Conservation (phyloP, 2,113 vertebrate genomes). For the Halichoeres trimaculatus region DNA sequence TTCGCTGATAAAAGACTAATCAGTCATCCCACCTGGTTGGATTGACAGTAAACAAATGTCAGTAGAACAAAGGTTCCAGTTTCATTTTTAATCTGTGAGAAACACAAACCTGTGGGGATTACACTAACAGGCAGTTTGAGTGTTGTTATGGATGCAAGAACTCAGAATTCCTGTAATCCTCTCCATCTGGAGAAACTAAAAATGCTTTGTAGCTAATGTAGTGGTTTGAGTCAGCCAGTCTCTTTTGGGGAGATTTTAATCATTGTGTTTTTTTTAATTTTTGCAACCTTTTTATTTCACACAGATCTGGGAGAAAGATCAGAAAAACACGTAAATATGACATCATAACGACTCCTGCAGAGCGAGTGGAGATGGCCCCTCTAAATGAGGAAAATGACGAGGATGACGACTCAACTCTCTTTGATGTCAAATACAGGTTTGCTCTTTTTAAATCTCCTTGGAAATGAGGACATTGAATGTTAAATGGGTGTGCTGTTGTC, state of each 20-base stretch:
- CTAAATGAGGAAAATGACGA: slow-evolving; percentile 92
- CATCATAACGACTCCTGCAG: slow-evolving; percentile 95
- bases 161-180: background rate
- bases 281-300: slow-evolving; percentile 7
- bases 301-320: slow-evolving; percentile 89
- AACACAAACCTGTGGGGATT: background rate
- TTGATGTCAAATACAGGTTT: slow-evolving; percentile 97
- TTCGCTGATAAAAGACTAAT: background rate
- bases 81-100: background rate
- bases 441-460: background rate
- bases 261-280: background rate
- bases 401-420: slow-evolving; percentile 93
- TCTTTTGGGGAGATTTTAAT: background rate
- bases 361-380: slow-evolving; percentile 97
- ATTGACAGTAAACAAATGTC: background rate
- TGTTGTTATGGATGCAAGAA: background rate
- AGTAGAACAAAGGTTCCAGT: background rate
- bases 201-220: background rate
- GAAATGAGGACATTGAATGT: background rate
- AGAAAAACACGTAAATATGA: slow-evolving; percentile 96
- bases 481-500: rapidly evolving
- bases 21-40: background rate
- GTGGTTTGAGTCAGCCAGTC: background rate
- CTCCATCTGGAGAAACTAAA: background rate
- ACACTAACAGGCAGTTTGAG: background rate